Evolutionary conservation across 1,140 invertebrate species (phyloP).

Genomic region (Popillia japonica): DNA sequence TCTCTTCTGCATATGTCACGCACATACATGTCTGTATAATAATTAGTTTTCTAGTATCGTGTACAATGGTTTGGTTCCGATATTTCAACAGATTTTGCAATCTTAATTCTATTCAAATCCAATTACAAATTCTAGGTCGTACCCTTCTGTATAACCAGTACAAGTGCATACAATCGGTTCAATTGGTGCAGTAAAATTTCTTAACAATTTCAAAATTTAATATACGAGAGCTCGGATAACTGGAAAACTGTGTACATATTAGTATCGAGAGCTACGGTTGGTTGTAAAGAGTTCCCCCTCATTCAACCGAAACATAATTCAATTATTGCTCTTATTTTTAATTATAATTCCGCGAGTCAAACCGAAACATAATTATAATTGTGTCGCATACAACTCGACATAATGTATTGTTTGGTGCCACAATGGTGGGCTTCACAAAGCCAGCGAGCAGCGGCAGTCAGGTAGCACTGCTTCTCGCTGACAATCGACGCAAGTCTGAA

Average conservation of each 20-base stretch:
- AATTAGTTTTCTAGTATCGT: neutral
- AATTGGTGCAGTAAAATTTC: constrained; percentile 21
- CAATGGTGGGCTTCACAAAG: constrained; percentile 52
- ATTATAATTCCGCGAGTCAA: constrained; percentile 55
- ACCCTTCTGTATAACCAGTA: neutral
- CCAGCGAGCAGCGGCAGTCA: constrained; percentile 51
- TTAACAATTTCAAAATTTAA: constrained; percentile 25
- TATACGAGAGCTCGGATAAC: constrained; percentile 1
- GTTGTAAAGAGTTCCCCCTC: constrained; percentile 30
- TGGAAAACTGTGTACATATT: constrained; percentile 24
- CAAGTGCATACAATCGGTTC: constrained; percentile 11
- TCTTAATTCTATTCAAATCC: neutral
- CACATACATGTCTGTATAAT: neutral
- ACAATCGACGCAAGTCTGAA: constrained; percentile 59
- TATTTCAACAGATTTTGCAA: neutral
- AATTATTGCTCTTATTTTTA: constrained; percentile 54
- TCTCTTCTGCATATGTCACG: too few species aligned
- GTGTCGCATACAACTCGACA: constrained; percentile 55
- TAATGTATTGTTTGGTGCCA: constrained; percentile 57
- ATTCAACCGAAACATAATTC: constrained; percentile 41
- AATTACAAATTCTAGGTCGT: constrained; percentile 10
- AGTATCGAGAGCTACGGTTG: constrained; percentile 7
- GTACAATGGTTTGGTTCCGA: neutral
- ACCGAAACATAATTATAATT: constrained; percentile 59
- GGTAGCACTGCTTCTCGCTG: constrained; percentile 53